A percentile compares a stretch with the other conserved stretches of the same genome.
Conservation (phyloP, 2,888 invertebrate species). For the Dexiosoma caninum region DNA sequence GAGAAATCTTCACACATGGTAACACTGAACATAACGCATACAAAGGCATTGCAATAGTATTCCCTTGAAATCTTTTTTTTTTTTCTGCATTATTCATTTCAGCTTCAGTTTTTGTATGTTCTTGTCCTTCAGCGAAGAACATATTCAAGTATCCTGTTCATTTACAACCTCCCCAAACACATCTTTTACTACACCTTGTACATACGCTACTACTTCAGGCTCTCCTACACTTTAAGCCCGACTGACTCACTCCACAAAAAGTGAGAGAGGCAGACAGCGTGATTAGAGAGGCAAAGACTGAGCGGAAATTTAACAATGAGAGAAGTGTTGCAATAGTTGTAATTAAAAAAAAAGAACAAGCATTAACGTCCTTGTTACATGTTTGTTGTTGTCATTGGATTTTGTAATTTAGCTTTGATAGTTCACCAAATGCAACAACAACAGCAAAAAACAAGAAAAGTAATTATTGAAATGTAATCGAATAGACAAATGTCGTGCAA, state of each 20-base stretch:
- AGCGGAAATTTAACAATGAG: neutral
- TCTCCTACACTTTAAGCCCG: neutral
- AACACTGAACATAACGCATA: no score
- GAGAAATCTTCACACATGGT: no score
- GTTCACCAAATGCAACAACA: neutral
- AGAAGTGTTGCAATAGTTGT: neutral
- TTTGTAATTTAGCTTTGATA: slow-evolving; percentile 11
- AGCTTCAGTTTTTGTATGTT: slow-evolving; percentile 10
- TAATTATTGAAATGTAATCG: neutral
- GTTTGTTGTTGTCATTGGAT: slow-evolving; percentile 2
- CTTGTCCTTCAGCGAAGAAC: slow-evolving; percentile 32
- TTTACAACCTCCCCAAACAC: slow-evolving; percentile 2
- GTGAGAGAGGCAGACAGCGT: neutral
- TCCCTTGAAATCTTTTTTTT: no score
- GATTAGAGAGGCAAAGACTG: neutral
- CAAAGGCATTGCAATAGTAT: no score
- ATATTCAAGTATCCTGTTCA: slow-evolving; percentile 19
- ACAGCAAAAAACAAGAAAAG: neutral
- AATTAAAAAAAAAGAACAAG: slow-evolving; percentile 6
- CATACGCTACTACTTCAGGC: neutral
- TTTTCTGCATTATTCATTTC: neutral
- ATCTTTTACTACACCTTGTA: neutral
- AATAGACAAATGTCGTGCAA: neutral
- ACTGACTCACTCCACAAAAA: neutral
- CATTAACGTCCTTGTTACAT: slow-evolving; percentile 34